Percentiles rank a stretch among this genome's conserved stretches.
Evolutionary conservation across 92 coral and sea anemone genomes (phyloP).

Genomic region (Epizoanthus rinbou): DNA sequence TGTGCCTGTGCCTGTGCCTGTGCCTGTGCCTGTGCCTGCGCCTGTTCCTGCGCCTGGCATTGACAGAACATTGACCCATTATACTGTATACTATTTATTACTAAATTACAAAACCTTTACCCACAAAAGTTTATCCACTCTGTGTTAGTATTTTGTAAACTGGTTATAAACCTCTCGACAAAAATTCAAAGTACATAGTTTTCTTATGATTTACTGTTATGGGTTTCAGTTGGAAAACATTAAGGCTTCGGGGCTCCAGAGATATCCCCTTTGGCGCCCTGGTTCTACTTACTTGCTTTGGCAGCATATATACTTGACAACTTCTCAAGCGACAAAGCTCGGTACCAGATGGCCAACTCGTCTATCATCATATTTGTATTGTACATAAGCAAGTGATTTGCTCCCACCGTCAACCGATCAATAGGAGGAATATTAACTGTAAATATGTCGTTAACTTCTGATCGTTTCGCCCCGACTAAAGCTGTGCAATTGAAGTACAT

Average conservation of each 20-base stretch:
- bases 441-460: not conserved
- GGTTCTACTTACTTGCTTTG: conserved; percentile 69
- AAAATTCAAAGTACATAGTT: too few relatives aligned
- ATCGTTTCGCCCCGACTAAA: conserved; percentile 34
- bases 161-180: too few relatives aligned
- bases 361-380: conserved; percentile 75
- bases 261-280: too few relatives aligned
- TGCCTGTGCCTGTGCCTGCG: not conserved
- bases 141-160: too few relatives aligned
- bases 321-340: conserved; percentile 54
- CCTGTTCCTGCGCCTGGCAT: too few relatives aligned
- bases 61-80: too few relatives aligned
- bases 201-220: too few relatives aligned
- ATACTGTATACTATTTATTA: too few relatives aligned
- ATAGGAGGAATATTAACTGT: conserved; percentile 56
- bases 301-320: conserved; percentile 67
- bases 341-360: conserved; percentile 86
- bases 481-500: conserved; percentile 60
- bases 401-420: conserved; percentile 76
- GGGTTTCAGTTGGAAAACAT: too few relatives aligned
- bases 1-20: not conserved
- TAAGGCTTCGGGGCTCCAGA: too few relatives aligned
- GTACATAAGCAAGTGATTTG: conserved; percentile 52
- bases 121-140: too few relatives aligned
- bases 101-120: too few relatives aligned